A percentile compares a stretch with the other conserved stretches of the same genome.
Conservation (phyloP, 2,113 vertebrate species). For the Physeter macrocephalus region DNA sequence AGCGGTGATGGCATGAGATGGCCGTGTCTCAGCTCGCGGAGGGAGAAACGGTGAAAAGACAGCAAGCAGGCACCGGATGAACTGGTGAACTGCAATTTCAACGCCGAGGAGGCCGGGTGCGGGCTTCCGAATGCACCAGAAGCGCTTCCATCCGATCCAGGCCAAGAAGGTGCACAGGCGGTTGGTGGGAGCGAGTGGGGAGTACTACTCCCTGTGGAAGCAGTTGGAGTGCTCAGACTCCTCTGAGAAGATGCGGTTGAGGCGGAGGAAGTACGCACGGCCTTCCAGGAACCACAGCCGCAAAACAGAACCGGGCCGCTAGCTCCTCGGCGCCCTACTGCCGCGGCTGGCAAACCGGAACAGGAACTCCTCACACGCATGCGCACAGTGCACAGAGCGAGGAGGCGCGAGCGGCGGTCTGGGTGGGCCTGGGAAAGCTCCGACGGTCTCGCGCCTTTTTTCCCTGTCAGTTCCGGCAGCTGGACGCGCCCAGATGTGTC, state of each 20-base stretch:
- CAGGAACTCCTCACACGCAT: background rate
- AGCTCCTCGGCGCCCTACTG: background rate
- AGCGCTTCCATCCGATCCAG: conserved; percentile 91
- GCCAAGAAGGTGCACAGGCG: conserved; percentile 87
- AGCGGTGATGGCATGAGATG: conserved; percentile 76
- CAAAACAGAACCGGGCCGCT: background rate
- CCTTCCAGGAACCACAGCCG: conserved; percentile 80
- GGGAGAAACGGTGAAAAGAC: conserved; percentile 85
- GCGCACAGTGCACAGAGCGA: conserved; percentile 57
- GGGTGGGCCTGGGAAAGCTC: conserved; percentile 27
- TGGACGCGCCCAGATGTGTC: conserved; percentile 19
- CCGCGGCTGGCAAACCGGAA: background rate
- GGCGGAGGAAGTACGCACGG: conserved; percentile 88
- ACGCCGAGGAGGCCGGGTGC: conserved; percentile 89
- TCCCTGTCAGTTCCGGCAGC: conserved; percentile 60
- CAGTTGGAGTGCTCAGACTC: conserved; percentile 90
- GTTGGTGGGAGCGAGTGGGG: conserved; percentile 92
- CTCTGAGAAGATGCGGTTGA: conserved; percentile 89
- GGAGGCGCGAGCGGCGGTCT: conserved; percentile 49
- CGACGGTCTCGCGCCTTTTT: rapidly evolving
- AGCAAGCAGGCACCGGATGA: conserved; percentile 93
- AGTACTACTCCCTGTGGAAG: conserved; percentile 96
- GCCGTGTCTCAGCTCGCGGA: conserved; percentile 65
- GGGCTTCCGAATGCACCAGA: conserved; percentile 89
- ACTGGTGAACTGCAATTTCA: conserved; percentile 93